Conservation (phyloP, 2,113 vertebrate genomes). For the Pitta sordida region DNA sequence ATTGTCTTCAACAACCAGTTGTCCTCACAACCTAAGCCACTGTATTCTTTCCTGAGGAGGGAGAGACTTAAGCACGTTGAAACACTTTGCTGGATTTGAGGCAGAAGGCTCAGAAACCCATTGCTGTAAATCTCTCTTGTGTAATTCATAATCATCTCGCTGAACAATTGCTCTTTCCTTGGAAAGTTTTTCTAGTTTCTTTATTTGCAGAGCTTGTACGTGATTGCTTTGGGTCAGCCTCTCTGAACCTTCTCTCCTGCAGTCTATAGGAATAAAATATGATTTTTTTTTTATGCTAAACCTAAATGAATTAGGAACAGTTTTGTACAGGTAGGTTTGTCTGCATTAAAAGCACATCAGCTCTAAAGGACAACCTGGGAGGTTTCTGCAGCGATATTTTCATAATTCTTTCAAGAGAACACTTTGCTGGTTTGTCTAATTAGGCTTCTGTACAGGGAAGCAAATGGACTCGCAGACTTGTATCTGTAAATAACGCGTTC, state of each 20-base stretch:
- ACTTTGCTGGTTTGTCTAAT: slow-evolving; percentile 33
- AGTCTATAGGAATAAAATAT: neutral
- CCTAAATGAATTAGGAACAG: neutral
- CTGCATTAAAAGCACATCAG: slow-evolving; percentile 17
- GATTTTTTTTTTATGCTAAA: neutral
- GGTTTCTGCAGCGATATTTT: slow-evolving; percentile 21
- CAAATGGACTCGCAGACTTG: neutral
- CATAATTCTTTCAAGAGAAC: neutral
- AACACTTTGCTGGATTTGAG: slow-evolving; percentile 34
- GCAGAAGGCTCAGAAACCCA: slow-evolving; percentile 8
- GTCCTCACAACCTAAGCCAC: slow-evolving; percentile 22
- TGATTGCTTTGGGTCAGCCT: neutral
- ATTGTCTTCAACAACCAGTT: slow-evolving; percentile 35
- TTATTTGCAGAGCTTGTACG: slow-evolving; percentile 7
- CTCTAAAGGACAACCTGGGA: neutral
- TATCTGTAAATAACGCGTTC: slow-evolving; percentile 21
- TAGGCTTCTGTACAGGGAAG: slow-evolving; percentile 20
- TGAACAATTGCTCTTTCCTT: slow-evolving; percentile 21
- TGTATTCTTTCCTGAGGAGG: slow-evolving; percentile 14
- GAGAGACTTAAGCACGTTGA: neutral
- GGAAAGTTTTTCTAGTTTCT: neutral
- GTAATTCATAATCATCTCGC: slow-evolving; percentile 9
- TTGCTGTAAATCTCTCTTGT: slow-evolving; percentile 11
- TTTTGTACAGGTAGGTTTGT: slow-evolving; percentile 6
- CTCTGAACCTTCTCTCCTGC: neutral